These are phyloP conservation scores for Peromyscus maniculatus DNA, from an alignment of 2,113 vertebrate species.

Conservation along the genomic window DNA sequence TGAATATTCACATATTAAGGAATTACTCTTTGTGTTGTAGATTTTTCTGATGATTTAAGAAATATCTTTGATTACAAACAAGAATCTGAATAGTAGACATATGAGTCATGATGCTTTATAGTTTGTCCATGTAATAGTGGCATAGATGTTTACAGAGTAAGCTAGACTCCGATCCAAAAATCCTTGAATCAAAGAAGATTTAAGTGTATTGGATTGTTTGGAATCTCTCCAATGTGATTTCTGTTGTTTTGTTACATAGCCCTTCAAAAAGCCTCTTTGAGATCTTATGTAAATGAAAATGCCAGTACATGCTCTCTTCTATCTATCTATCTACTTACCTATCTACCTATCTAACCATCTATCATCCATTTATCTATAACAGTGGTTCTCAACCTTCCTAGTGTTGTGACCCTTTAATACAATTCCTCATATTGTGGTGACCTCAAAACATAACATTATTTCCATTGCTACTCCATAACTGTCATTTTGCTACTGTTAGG, in stretches of 20 bases:
- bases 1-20: neutral
- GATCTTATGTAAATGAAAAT: neutral
- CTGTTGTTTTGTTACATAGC: neutral
- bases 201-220: neutral
- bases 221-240: neutral
- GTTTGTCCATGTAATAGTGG: neutral
- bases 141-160: neutral
- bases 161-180: neutral
- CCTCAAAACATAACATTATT: neutral
- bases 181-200: neutral
- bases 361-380: neutral
- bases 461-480: neutral
- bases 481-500: neutral
- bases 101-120: neutral
- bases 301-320: neutral
- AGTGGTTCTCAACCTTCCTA: neutral
- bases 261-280: neutral
- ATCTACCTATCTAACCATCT: too few species aligned
- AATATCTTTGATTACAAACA: neutral
- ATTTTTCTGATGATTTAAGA: conserved; percentile 12
- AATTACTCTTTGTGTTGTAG: neutral
- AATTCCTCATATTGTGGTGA: neutral
- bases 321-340: too few species aligned
- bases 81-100: neutral
- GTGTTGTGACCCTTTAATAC: neutral